Conservation (phyloP, 2,113 vertebrate species). For the Callocephalon fimbriatum region DNA sequence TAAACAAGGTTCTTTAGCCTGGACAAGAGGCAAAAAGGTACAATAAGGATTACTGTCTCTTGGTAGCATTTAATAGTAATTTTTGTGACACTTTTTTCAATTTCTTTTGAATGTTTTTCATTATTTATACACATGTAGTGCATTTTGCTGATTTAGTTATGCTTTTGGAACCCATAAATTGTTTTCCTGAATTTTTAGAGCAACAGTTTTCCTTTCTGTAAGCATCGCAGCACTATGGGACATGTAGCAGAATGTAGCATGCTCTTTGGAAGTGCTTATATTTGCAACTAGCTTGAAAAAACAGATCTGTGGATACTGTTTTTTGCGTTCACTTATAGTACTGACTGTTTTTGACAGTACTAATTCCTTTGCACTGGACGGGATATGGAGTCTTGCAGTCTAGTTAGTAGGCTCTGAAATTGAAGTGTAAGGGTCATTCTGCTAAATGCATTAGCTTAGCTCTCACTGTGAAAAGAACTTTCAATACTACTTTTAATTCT, state of each 20-base stretch:
- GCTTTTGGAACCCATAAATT: not conserved
- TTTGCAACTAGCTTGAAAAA: not conserved
- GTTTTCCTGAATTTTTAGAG: not conserved
- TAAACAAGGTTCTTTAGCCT: not conserved
- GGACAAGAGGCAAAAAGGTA: not conserved
- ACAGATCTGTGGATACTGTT: not conserved
- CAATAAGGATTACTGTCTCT: not conserved
- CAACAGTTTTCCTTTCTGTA: not conserved
- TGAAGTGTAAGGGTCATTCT: not conserved
- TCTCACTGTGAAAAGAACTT: not conserved
- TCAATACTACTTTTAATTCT: not conserved
- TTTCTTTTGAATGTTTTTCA: not conserved
- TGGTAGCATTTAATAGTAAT: not conserved
- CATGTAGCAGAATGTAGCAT: not conserved
- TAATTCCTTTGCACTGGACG: not conserved
- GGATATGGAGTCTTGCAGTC: not conserved
- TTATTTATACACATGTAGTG: not conserved
- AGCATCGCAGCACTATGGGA: not conserved
- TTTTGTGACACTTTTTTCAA: not conserved
- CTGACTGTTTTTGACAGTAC: not conserved
- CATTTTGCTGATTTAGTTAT: not conserved
- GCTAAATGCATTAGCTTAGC: not conserved
- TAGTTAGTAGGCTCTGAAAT: not conserved
- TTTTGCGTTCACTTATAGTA: not conserved
- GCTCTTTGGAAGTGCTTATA: not conserved